A percentile compares a stretch with the other conserved stretches of the same genome.
Evolutionary conservation across 2,113 vertebrate species (phyloP).

Genomic region (Dromas ardeola): DNA sequence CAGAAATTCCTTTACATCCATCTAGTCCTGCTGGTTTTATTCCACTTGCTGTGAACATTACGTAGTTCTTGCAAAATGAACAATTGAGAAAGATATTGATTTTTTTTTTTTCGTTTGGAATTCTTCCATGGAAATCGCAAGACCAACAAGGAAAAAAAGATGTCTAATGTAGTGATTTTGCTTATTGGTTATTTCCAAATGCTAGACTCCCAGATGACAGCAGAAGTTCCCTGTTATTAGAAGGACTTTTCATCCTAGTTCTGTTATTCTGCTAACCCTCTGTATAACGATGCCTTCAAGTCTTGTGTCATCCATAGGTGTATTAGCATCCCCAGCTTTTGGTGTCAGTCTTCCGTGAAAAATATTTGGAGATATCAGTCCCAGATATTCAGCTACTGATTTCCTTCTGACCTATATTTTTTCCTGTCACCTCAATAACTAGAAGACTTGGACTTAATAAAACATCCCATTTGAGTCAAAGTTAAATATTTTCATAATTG

Average conservation of each 20-base stretch:
- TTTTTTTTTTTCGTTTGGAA: background rate
- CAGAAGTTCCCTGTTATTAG: background rate
- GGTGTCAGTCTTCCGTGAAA: background rate
- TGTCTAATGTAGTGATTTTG: background rate
- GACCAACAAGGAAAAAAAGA: background rate
- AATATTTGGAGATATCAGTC: background rate
- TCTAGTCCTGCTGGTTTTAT: background rate
- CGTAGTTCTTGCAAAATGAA: background rate
- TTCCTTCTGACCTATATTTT: background rate
- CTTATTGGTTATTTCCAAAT: background rate
- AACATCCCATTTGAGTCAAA: background rate
- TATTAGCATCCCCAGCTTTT: background rate
- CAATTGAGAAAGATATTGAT: background rate
- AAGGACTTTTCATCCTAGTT: background rate
- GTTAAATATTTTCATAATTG: background rate
- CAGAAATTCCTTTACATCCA: background rate
- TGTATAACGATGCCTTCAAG: background rate
- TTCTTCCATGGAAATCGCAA: background rate
- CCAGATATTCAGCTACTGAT: background rate
- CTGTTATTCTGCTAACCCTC: background rate
- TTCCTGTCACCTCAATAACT: background rate
- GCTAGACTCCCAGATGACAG: background rate
- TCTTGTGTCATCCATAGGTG: background rate
- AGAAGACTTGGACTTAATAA: background rate
- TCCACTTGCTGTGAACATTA: background rate